Evolutionary conservation across 2,888 invertebrate species (phyloP), one percentile per base, ranked within the genome.

Genomic region (Drosophila maculinotata): DNA sequence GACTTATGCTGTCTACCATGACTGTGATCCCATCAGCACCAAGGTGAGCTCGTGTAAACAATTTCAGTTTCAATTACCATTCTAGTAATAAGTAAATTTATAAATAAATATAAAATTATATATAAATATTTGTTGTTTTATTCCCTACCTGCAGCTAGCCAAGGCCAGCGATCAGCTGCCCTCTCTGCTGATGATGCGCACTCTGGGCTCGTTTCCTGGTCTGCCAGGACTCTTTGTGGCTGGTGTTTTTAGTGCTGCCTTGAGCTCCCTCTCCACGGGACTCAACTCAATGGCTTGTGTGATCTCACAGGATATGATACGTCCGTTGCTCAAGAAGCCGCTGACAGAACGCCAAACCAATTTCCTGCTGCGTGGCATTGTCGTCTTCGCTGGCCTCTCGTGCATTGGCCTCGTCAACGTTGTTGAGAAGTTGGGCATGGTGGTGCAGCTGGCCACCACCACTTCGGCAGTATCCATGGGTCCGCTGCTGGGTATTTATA

Each of bases 201-300:
- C 95, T 15, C 91, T 97, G 28, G 95, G 95, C 0, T 92, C 94
- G 42, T 92, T 94, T 62, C 96, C 96, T 0, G 97, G 97, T 0
- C 90, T 98, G 38, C 95, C 97, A 0, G 98, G 98, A 28, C 92
- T 98, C 0, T 97, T 98, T 88, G 95, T 97, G 0, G 96, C 97
- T 38, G 97, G 97, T 4, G 95, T 98, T 23, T 97, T 97, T 87
- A 97, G 97, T 91, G 98, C 97, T 7, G 96, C 97, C 1, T 92
- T 98, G 33, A 96, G 96, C 89, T 95, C 96, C 0, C 93, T 96
- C 89, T 96, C 96, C 0, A 96, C 96, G 9, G 96, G 95, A 0
- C 91, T 96, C 0, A 96, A 96, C 85, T 96, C 96, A 0, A 94
- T 96, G 94, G 94, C 96, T 1, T 96, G 96, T 7, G 95, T 96